Conservation (phyloP, 2,888 invertebrate species). For the Cartodere bifasciata region DNA sequence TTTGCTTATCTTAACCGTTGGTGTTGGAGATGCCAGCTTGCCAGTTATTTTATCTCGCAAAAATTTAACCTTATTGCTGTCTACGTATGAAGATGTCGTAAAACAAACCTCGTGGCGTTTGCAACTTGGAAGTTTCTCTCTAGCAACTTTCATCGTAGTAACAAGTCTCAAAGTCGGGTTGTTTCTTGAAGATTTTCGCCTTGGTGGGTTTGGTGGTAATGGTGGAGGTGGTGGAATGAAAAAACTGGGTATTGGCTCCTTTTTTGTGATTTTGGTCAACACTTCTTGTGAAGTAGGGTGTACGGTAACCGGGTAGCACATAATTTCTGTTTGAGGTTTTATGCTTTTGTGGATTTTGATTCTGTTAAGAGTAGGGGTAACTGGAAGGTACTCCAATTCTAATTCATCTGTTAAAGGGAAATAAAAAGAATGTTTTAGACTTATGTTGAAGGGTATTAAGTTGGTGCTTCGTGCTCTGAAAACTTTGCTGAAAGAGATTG, state of each 20-base stretch:
- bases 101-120: constrained; percentile 42
- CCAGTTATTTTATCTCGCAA: constrained; percentile 48
- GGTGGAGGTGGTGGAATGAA: constrained; percentile 22
- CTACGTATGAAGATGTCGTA: constrained; percentile 26
- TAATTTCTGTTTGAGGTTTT: constrained; percentile 41
- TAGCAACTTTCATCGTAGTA: constrained; percentile 37
- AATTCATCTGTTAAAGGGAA: constrained; percentile 66
- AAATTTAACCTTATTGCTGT: constrained; percentile 44
- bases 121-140: constrained; percentile 25
- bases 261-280: constrained; percentile 47
- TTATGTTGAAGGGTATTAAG: too few relatives aligned
- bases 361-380: constrained; percentile 67
- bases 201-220: constrained; percentile 59
- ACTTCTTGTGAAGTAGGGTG: constrained; percentile 36
- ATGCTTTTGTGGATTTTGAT: constrained; percentile 57
- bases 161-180: constrained; percentile 56
- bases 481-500: too few relatives aligned
- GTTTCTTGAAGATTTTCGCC: constrained; percentile 61
- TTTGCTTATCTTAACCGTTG: too few relatives aligned
- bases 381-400: constrained; percentile 71
- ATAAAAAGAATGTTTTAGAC: too few relatives aligned
- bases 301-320: constrained; percentile 46
- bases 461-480: too few relatives aligned
- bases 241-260: constrained; percentile 38
- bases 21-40: constrained; percentile 36